A percentile compares a stretch with the other conserved stretches of the same genome.
phyloP scores from a whole-genome alignment of 2,113 vertebrate species.

The Caretta caretta region DNA sequence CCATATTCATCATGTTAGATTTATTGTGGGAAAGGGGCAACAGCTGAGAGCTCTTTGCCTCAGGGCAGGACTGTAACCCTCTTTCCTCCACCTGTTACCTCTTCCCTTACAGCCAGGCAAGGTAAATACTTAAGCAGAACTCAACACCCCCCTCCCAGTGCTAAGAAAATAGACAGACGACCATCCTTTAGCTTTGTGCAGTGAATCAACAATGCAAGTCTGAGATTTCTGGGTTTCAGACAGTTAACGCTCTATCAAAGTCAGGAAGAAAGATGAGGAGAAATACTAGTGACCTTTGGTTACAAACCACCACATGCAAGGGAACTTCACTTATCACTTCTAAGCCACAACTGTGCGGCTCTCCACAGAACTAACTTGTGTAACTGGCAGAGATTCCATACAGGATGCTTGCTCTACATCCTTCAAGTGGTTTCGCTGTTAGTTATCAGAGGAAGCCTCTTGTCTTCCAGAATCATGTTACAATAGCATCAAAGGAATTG shows the following conservation, averaged over 20 bases:
- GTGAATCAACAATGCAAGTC: not conserved
- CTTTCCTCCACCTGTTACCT: not conserved
- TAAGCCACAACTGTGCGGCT: not conserved
- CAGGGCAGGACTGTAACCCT: not conserved
- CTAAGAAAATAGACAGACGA: not conserved
- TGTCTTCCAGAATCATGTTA: not conserved
- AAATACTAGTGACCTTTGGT: not conserved
- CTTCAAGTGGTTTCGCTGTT: not conserved
- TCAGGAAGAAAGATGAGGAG: not conserved
- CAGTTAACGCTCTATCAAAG: accelerated
- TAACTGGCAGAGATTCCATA: not conserved
- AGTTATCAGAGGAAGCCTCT: not conserved
- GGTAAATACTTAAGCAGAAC: not conserved
- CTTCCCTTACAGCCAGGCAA: not conserved
- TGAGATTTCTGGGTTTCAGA: not conserved
- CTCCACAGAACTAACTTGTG: not conserved
- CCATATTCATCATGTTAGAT: constrained; percentile 3
- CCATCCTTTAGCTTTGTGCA: not conserved
- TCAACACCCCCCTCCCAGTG: accelerated
- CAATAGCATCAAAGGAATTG: not conserved
- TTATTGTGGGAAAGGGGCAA: constrained; percentile 11
- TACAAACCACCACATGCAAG: not conserved
- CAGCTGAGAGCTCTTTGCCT: too few species aligned
- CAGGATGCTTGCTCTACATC: accelerated
- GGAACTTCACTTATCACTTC: not conserved